Evolutionary conservation across 2,113 vertebrate species (phyloP).

Genomic region (Rattus norvegicus): GRCr8 NC_086040.1:7409501-7410000

Average conservation of each 20-base stretch:
- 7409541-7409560: too few relatives aligned
- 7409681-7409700: too few relatives aligned
- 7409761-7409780: conserved; percentile 65
- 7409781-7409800: conserved; percentile 55
- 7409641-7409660: too few relatives aligned
- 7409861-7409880: conserved; percentile 69
- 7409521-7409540: too few relatives aligned
- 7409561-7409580: too few relatives aligned
- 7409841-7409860: conserved; percentile 71
- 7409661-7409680: too few relatives aligned
- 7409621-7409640: too few relatives aligned
- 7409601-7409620: too few relatives aligned
- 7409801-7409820: conserved; percentile 67
- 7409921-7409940: conserved; percentile 32
- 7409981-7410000: conserved; percentile 64
- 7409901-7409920: conserved; percentile 58
- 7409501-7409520: too few relatives aligned
- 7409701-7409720: too few relatives aligned
- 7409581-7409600: too few relatives aligned
- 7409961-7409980: conserved; percentile 58
- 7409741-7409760: conserved; percentile 52
- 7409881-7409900: conserved; percentile 71
- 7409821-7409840: conserved; percentile 69
- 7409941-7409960: conserved; percentile 58
- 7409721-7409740: conserved; percentile 60